Evolutionary conservation across 2,888 invertebrate genomes (phyloP).

Genomic region (Dolichomitus sp.): DNA sequence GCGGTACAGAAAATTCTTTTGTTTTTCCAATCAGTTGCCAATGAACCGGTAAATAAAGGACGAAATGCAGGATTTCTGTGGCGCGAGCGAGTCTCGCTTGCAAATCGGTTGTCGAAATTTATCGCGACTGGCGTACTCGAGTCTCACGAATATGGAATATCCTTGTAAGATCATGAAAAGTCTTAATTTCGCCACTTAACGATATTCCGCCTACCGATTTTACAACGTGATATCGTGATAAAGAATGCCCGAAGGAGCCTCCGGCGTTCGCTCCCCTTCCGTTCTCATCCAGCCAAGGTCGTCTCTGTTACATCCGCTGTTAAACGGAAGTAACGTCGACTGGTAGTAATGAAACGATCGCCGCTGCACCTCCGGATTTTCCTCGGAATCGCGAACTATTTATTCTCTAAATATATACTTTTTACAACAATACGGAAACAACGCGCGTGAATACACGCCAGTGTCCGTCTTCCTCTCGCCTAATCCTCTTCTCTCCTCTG

Average conservation of each 20-base stretch:
- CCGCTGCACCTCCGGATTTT: conserved; percentile 13
- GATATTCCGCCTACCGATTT: conserved; percentile 44
- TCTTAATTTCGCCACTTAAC: conserved; percentile 32
- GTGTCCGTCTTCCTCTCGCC: conserved; percentile 25
- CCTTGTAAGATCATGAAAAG: background rate
- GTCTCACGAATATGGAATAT: conserved; percentile 16
- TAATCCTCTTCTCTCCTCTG: conserved; percentile 22
- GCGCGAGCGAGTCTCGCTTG: conserved; percentile 57
- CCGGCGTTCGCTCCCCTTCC: background rate
- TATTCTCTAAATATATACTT: conserved; percentile 56
- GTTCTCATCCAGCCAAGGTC: conserved; percentile 4
- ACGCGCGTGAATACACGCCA: background rate
- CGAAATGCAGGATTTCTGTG: conserved; percentile 37
- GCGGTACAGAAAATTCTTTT: conserved; percentile 8
- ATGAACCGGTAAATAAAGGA: conserved; percentile 29
- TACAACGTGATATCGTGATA: conserved; percentile 60
- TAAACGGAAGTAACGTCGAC: conserved; percentile 14
- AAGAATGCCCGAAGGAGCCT: conserved; percentile 13
- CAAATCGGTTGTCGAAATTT: conserved; percentile 33
- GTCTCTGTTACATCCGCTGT: conserved; percentile 13
- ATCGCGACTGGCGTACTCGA: conserved; percentile 22
- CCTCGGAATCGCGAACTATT: conserved; percentile 38
- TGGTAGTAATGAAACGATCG: conserved; percentile 7
- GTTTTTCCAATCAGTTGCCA: conserved; percentile 23
- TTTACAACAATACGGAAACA: conserved; percentile 59